Base-by-base conservation (phyloP, 2,113 vertebrate species). In the Elachura formosa region DNA sequence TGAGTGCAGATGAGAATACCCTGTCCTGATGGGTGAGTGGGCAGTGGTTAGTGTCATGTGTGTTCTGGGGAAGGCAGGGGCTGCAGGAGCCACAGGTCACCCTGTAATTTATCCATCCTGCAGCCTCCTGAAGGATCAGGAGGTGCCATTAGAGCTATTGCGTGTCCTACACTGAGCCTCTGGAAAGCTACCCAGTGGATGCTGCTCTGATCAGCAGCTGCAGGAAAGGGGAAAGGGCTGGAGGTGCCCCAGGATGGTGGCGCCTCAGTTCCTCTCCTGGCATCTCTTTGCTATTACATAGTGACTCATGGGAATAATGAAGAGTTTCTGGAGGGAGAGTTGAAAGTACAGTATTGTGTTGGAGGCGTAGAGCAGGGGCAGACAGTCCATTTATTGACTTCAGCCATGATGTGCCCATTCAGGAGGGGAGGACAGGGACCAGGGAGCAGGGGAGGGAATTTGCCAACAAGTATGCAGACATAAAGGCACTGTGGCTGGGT, bases 401-500 rank as follows among this genome's bases (percentile, higher is more conserved):
- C 43, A 55, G 43, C 41, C 59, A 12, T 55, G 81, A 43, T 62
- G 29, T 41, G 49, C 22, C 64, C 0, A 0, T 28, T 29, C 9
- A 10, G 76, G 40, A 55, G 48, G 43, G 85, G 56, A 74, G 36
- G 61, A 75, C 34, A 14, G 0, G 6, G 49, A 49, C 78, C 5
- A 3, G 56, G 51, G 18, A 21, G 5, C 5, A 17, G n/a, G 34
- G 36, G 20, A 58, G 17, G 55, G 55, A 62, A 67, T 81, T 90
- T 0, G 1, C 41, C 48, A 83, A 6, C 84, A 95, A 90, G 69
- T 89, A 82, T 10, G 77, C 83, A 96, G 95, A 95, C 93, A 95
- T 79, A 72, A 93, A 49, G 93, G 51, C 90, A 18, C 54, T 84
- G 61, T 81, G 90, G 49, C 88, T 82, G 88, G 90, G 72, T 68